Conservation (phyloP, 2,797 vertebrate genomes). For the Pelobates cultripes region DNA sequence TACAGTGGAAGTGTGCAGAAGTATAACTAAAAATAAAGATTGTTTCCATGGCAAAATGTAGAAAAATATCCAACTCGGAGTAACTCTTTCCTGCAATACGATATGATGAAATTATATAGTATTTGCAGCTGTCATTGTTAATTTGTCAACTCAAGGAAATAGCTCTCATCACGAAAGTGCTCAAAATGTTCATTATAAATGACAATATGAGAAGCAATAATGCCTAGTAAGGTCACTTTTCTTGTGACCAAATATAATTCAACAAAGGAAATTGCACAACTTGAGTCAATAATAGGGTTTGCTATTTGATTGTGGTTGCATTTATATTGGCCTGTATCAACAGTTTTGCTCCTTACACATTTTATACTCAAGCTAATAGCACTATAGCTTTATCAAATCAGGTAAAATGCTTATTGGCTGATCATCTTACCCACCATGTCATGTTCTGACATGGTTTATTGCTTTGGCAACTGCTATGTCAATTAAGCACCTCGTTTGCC, state of each 20-base stretch:
- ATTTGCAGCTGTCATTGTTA: conserved; percentile 70
- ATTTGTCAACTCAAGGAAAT: conserved; percentile 71
- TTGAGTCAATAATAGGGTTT: not conserved
- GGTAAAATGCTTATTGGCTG: too few species aligned
- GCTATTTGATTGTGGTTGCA: too few species aligned
- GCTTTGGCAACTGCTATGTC: too few species aligned
- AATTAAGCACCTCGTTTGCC: too few species aligned
- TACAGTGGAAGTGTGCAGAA: conserved; percentile 59
- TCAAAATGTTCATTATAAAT: conserved; percentile 62
- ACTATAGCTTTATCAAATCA: too few species aligned
- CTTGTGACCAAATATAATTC: conserved; percentile 42
- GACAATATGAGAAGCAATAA: conserved; percentile 61
- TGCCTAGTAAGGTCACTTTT: conserved; percentile 60
- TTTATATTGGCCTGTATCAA: too few species aligned
- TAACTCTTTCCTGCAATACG: conserved; percentile 60
- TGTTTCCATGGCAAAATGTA: conserved; percentile 72
- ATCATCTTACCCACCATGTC: too few species aligned
- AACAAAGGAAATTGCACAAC: conserved; percentile 5
- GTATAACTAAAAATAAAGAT: conserved; percentile 58
- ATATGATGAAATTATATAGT: conserved; percentile 67
- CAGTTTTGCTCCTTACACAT: too few species aligned
- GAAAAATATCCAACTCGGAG: conserved; percentile 60
- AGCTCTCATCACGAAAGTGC: conserved; percentile 67
- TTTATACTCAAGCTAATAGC: too few species aligned
- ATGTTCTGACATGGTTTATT: too few species aligned